Evolutionary conservation across 2,888 invertebrate species (phyloP).

Genomic region (Dicycla oo): DNA sequence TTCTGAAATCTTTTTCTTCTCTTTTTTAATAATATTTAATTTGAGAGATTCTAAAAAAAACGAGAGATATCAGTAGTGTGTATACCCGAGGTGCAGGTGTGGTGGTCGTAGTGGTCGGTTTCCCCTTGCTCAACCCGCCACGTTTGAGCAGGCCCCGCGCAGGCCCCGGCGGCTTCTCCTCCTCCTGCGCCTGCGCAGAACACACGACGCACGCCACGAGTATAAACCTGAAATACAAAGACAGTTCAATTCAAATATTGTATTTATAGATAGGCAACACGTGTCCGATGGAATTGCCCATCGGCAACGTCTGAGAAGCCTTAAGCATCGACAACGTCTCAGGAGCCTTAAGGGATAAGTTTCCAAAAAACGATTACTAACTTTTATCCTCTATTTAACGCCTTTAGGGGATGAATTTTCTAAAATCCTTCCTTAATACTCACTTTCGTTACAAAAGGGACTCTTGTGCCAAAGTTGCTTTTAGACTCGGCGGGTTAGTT

Average conservation of each 20-base stretch:
- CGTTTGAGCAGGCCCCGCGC: slow-evolving; percentile 81
- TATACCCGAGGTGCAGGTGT: slow-evolving; percentile 82
- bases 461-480: background rate
- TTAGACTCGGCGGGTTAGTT: too few relatives aligned
- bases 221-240: slow-evolving; percentile 79
- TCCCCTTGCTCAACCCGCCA: slow-evolving; percentile 79
- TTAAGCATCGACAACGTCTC: background rate
- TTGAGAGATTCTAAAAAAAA: background rate
- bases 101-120: slow-evolving; percentile 84
- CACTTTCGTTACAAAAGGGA: background rate
- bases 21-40: too few relatives aligned
- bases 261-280: background rate
- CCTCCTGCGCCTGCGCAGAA: slow-evolving; percentile 80
- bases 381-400: background rate
- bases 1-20: background rate
- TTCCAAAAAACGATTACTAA: background rate
- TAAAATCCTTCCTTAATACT: background rate
- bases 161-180: slow-evolving; percentile 74
- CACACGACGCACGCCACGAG: slow-evolving; percentile 80
- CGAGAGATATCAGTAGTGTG: background rate
- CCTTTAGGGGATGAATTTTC: background rate
- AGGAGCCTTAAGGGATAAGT: background rate
- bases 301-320: background rate
- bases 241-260: slow-evolving; percentile 9
- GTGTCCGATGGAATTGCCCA: background rate